A percentile compares a stretch with the other conserved stretches of the same genome.
Evolutionary conservation across 2,113 vertebrate species (phyloP).

Genomic region (Ophiodon elongatus): DNA sequence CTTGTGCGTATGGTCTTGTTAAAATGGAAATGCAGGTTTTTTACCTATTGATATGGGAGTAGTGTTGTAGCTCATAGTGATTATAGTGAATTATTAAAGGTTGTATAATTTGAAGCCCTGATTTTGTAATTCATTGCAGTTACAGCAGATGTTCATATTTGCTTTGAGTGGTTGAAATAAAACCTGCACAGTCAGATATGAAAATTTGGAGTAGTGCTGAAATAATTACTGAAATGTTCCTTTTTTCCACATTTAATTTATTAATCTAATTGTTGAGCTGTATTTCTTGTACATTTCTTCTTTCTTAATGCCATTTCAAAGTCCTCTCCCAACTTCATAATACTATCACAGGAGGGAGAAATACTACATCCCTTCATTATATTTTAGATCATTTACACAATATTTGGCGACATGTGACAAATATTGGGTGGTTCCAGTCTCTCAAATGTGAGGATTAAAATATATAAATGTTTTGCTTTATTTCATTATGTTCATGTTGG

Average conservation of each 20-base stretch:
- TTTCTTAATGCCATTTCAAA: not conserved
- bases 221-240: not conserved
- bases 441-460: not conserved
- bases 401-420: not conserved
- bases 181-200: not conserved
- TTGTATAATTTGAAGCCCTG: slow-evolving; percentile 37
- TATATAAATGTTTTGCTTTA: not conserved
- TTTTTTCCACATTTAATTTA: not conserved
- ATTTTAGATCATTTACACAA: not conserved
- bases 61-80: slow-evolving; percentile 31
- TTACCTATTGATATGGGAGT: slow-evolving; percentile 27
- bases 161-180: slow-evolving; percentile 20
- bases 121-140: slow-evolving; percentile 28
- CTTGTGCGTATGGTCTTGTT: slow-evolving; percentile 34
- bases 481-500: not conserved
- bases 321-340: not conserved
- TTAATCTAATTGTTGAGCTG: not conserved
- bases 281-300: not conserved
- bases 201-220: not conserved
- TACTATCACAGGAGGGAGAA: not conserved
- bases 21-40: slow-evolving; percentile 52
- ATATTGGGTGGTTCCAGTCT: not conserved
- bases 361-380: not conserved
- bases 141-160: slow-evolving; percentile 43
- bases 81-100: slow-evolving; percentile 59